Base-by-base conservation (phyloP, 1,140 invertebrate species). In the Pristionchus pacificus region DNA sequence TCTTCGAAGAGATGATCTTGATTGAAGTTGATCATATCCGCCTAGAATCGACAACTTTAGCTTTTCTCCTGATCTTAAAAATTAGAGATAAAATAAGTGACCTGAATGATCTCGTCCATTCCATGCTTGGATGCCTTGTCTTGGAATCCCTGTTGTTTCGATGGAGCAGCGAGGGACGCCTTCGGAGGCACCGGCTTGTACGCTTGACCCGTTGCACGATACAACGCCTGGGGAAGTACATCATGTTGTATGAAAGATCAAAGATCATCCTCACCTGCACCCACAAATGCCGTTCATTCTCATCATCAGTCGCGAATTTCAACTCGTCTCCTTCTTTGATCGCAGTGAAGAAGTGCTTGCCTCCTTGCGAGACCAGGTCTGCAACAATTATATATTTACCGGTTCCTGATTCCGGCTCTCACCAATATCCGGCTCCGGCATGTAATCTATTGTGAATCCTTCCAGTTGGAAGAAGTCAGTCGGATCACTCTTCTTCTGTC, bases 381-480 rank as follows among this genome's bases (percentile, higher is more conserved):
- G 79, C 79, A 72, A 65, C 60, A 61, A 24, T 29, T 32, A 19
- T 65, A 10, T 19, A 49, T 49, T 10, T 6, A 49, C 19, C 19
- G 38, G 65, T 24, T 60, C 75, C 66, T 57, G 33, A 70, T 31
- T 65, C n/a, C 0, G n/a, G 73, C 62, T 59, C 84, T 84, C 86
- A 92, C 90, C 91, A 86, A 90, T 91, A 72, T 91, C 91, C 77
- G 92, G 89, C 86, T 98, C 95, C 83, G 82, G 80, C 79, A 97
- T 96, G 85, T 98, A 98, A 85, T 99, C 96, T 19, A 99, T 95
- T 68, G 95, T 98, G 85, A 96, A 98, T 1, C 94, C 95, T 87
- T 98, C 95, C 28, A 99, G 87, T 84, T 97, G 95, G 91, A 98
- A 94, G 92, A 98, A 97, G 87, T 98, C 97, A 60, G 93, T 94